A percentile compares a stretch with the other conserved stretches of the same genome.
Conservation (phyloP, 2,113 vertebrate species). For the Nematolebias whitei region DNA sequence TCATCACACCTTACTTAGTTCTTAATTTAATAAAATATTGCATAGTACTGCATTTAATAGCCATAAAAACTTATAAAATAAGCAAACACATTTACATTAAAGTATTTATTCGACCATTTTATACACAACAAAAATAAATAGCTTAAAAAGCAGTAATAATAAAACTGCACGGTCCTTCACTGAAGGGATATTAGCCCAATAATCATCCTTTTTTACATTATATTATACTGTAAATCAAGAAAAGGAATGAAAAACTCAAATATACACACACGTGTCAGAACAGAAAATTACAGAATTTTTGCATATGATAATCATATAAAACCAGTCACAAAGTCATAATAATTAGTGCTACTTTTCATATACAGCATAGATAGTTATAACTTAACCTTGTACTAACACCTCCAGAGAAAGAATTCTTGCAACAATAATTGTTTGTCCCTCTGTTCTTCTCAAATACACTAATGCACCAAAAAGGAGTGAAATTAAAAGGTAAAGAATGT, state of each 20-base stretch:
- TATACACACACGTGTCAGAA: conserved; percentile 63
- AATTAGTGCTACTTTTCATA: conserved; percentile 43
- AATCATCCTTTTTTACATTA: conserved; percentile 58
- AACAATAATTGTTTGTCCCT: conserved; percentile 27
- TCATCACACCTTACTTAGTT: too few relatives aligned
- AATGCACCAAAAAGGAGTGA: conserved; percentile 10
- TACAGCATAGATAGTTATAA: conserved; percentile 46
- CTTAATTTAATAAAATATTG: too few relatives aligned
- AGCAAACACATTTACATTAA: conserved; percentile 40
- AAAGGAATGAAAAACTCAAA: conserved; percentile 71
- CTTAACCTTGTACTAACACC: conserved; percentile 33
- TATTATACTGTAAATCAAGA: conserved; percentile 68
- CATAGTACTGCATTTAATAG: background rate
- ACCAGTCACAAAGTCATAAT: conserved; percentile 39
- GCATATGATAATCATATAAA: conserved; percentile 47
- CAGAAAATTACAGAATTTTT: conserved; percentile 51
- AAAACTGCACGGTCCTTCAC: conserved; percentile 77
- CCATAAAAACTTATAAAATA: background rate
- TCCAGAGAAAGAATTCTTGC: conserved; percentile 28
- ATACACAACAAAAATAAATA: conserved; percentile 86
- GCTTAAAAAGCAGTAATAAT: conserved; percentile 76
- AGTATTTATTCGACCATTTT: conserved; percentile 75
- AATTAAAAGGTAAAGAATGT: conserved; percentile 10
- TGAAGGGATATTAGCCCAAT: conserved; percentile 78
- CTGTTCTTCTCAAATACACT: conserved; percentile 8